phyloP scores from a whole-genome alignment of 1,140 invertebrate genomes.

The Drosophila azteca region DNA sequence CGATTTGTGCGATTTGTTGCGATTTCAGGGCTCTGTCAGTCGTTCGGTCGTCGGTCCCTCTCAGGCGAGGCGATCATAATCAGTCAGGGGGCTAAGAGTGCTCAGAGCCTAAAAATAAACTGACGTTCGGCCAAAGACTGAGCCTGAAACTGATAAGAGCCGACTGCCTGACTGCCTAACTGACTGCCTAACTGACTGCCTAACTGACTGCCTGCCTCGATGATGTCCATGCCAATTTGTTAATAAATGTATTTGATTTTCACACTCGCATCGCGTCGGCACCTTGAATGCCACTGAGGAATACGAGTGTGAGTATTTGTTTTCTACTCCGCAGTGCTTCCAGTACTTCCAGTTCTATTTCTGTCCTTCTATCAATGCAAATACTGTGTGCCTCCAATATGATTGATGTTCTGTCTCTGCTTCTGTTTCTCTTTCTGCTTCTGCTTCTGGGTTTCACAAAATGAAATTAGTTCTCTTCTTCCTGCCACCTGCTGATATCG shows the following conservation, averaged over 20 bases:
- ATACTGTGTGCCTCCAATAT: constrained; percentile 39
- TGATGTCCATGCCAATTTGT: constrained; percentile 67
- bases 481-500: constrained; percentile 46
- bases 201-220: background rate
- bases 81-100: constrained; percentile 39
- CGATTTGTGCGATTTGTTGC: background rate
- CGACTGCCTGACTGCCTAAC: background rate
- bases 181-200: background rate
- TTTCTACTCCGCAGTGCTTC: background rate
- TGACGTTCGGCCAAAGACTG: constrained; percentile 39
- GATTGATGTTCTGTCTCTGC: constrained; percentile 57
- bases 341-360: constrained; percentile 9
- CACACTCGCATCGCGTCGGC: background rate
- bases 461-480: constrained; percentile 38
- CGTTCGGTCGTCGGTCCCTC: no score
- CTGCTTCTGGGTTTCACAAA: constrained; percentile 20
- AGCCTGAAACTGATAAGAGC: constrained; percentile 44
- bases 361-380: constrained; percentile 50
- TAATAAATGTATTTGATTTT: constrained; percentile 61
- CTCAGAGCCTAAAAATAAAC: constrained; percentile 66
- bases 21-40: constrained; percentile 17
- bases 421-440: constrained; percentile 2
- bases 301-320: constrained; percentile 19
- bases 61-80: constrained; percentile 49
- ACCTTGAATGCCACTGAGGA: constrained; percentile 1